These are phyloP conservation scores for Monodelphis domestica DNA, from an alignment of 2,797 vertebrate species.

Conservation along the genomic window DNA sequence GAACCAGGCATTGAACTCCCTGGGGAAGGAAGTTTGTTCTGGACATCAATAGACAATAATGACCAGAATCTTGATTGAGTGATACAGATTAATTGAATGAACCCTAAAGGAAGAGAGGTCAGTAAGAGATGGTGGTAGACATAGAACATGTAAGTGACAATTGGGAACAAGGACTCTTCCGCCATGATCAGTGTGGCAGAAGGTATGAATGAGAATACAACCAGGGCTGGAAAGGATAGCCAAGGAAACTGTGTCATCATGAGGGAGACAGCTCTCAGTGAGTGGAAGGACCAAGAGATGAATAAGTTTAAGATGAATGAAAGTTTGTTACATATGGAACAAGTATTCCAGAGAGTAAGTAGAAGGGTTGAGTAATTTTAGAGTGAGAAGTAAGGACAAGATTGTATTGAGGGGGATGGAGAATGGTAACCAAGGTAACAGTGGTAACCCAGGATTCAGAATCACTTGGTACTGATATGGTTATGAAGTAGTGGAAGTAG, in stretches of 20 bases:
- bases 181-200: not conserved
- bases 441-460: not conserved
- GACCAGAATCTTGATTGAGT: not conserved
- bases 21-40: not conserved
- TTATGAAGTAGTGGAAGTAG: not conserved
- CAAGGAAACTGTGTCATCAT: not conserved
- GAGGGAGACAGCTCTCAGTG: not conserved
- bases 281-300: not conserved
- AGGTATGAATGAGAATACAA: not conserved
- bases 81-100: not conserved
- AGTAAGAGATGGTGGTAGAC: not conserved
- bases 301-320: not conserved
- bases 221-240: not conserved
- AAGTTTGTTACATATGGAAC: not conserved
- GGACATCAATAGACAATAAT: not conserved
- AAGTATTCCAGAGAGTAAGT: not conserved
- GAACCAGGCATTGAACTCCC: not conserved
- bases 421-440: not conserved
- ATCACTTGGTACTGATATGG: not conserved
- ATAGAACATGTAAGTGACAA: not conserved
- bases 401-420: not conserved
- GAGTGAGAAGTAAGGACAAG: not conserved
- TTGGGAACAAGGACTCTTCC: not conserved
- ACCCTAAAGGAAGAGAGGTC: not conserved
- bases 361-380: not conserved